Conservation (phyloP, 2,113 vertebrate species). For the Catharus minimus region DNA sequence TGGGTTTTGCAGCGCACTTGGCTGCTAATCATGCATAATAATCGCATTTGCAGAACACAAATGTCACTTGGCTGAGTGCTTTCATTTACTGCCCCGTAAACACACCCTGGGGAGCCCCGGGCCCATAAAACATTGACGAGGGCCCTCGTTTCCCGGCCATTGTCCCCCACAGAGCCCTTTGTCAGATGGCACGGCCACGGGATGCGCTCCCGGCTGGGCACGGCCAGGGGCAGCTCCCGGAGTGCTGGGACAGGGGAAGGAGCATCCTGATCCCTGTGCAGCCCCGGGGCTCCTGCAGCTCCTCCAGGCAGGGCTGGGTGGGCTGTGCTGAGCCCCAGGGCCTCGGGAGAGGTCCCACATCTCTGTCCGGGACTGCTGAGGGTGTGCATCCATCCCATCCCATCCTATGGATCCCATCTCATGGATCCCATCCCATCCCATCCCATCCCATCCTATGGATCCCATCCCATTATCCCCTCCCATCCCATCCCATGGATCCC, state of each 20-base stretch:
- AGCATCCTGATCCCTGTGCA: accelerated
- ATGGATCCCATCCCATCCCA: too few species aligned
- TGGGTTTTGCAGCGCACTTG: conserved; percentile 64
- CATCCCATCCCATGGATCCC: not conserved
- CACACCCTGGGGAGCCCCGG: conserved; percentile 48
- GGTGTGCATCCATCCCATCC: too few species aligned
- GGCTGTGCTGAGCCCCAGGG: not conserved
- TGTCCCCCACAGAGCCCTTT: not conserved
- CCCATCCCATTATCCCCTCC: too few species aligned
- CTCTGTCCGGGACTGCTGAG: not conserved
- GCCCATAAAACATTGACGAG: conserved; percentile 65
- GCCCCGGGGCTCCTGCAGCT: not conserved
- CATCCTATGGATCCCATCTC: not conserved
- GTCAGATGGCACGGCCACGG: not conserved
- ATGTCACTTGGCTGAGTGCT: conserved; percentile 72
- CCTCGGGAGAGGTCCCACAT: accelerated
- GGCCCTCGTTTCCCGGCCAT: not conserved
- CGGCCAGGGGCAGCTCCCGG: accelerated
- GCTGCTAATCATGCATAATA: conserved; percentile 75
- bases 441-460: not conserved
- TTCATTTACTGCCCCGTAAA: conserved; percentile 71
- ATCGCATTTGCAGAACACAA: conserved; percentile 70
- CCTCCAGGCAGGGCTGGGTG: not conserved
- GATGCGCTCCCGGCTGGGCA: not conserved
- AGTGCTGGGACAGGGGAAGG: not conserved